Evolutionary conservation across 2,113 vertebrate species (phyloP).

Genomic region (Mus pahari): DNA sequence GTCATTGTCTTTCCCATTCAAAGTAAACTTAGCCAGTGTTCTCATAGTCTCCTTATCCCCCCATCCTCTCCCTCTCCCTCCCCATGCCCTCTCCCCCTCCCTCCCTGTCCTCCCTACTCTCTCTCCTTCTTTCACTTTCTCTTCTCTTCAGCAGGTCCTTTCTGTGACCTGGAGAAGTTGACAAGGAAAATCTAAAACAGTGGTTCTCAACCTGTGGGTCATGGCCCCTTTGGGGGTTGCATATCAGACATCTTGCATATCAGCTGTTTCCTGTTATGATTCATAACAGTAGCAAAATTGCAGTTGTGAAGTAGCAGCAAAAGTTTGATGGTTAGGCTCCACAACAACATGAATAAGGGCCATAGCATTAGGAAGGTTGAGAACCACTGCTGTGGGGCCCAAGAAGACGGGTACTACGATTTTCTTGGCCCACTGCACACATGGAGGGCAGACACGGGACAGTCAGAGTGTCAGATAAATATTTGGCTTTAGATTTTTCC

Average conservation of each 20-base stretch:
- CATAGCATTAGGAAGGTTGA: background rate
- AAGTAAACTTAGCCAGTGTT: background rate
- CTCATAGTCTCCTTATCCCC: background rate
- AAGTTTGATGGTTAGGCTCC: background rate
- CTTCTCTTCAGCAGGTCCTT: background rate
- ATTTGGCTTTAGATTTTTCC: background rate
- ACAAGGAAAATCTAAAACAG: background rate
- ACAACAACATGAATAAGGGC: background rate
- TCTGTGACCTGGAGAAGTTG: background rate
- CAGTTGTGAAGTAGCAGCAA: background rate
- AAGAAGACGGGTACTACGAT: background rate
- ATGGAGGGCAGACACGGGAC: background rate
- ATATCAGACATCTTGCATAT: background rate
- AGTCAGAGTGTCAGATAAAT: background rate
- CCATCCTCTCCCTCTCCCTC: no score
- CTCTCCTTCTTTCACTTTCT: background rate
- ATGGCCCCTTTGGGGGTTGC: no score
- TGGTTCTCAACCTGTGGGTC: background rate
- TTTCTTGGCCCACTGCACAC: background rate
- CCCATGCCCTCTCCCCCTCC: background rate
- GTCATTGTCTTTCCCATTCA: no score
- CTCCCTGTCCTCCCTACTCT: background rate
- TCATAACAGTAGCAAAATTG: background rate
- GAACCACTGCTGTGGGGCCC: background rate
- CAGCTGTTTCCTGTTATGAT: background rate